Evolutionary conservation across 2,888 invertebrate species (phyloP), one percentile per base, ranked within the genome.

Genomic region (Philhelius pedissequus): DNA sequence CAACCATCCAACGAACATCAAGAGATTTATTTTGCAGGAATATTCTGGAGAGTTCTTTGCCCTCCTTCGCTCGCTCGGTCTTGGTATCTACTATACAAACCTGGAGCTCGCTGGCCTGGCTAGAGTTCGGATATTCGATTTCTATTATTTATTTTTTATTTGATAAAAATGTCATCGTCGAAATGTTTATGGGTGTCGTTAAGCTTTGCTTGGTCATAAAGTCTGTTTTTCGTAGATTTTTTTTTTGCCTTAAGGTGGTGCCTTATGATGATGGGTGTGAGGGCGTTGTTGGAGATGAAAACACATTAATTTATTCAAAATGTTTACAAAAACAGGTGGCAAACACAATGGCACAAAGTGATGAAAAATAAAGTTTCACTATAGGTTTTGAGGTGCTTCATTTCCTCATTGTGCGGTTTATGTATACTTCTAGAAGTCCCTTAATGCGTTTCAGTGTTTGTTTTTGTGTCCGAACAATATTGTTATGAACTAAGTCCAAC

Each of bases 121-220:
- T 20, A 38, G 48, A 43, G 20, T 30, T 22, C 11, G 62, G 43
- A 43, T 18, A 60, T 83, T 56, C 32, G 48, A 50, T 62, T 70
- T 66, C 64, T 74, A 32, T 58, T 75, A 69, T 78, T 70, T 84
- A 70, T 60, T 68, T 74, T 32, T 58, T 75, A 69, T 78, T 70
- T 84, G 75, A 75, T 75, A 84, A 84, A 71, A 76, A 70, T 80
- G 80, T 71, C 84, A 84, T 84, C 80, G 66, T 84, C 54, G 71
- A 71, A 76, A 80, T 76, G 80, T 80, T 84, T 84, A 80, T 84
- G 80, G 60, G 60, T 76, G 68, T 76, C 84, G 71, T 80, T 80
- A 70, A 71, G 68, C 79, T 68, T 64, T 64, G 60, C 45, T 77
- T 70, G 73, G 82, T 40, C 62, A 68, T 77, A 68, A 77, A 77